A percentile compares a stretch with the other conserved stretches of the same genome.
Conservation (phyloP, 2,888 invertebrate species). For the Drosophila nigritarsus region DNA sequence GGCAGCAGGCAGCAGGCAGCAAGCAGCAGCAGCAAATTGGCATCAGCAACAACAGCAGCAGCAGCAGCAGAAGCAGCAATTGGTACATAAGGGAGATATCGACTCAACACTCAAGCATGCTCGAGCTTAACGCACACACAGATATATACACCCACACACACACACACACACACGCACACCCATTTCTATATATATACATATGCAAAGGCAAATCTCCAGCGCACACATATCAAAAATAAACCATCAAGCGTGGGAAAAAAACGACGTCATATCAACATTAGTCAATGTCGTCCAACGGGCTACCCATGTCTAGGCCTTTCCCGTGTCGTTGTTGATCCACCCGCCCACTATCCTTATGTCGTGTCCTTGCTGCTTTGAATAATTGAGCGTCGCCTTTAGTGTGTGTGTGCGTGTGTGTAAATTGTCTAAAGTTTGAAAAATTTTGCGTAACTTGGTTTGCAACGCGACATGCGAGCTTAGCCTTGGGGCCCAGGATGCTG, state of each 20-base stretch:
- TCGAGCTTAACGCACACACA: conserved; percentile 10
- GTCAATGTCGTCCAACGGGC: conserved; percentile 75
- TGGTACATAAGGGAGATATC: conserved; percentile 67
- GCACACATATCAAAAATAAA: conserved; percentile 75
- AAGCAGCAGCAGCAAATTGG: conserved; percentile 47
- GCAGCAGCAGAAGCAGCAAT: conserved; percentile 42
- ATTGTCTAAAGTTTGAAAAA: conserved; percentile 75
- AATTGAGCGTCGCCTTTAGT: conserved; percentile 59
- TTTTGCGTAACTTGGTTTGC: conserved; percentile 61
- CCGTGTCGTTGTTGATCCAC: conserved; percentile 27
- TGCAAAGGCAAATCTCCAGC: conserved; percentile 59
- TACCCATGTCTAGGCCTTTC: conserved; percentile 72
- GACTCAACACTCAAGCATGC: conserved; percentile 49
- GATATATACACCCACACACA: conserved; percentile 11
- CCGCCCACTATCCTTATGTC: conserved; percentile 13
- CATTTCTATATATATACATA: conserved; percentile 19
- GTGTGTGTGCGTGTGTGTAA: conserved; percentile 25
- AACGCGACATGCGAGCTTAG: conserved; percentile 19
- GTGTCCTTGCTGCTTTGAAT: conserved; percentile 61
- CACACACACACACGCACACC: conserved; percentile 29
- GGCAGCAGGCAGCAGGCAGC: conserved; percentile 36
- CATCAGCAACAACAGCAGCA: conserved; percentile 20
- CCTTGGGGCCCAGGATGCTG: background rate
- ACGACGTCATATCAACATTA: conserved; percentile 77
- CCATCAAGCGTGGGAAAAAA: conserved; percentile 49